Conservation (phyloP, 2,113 vertebrate genomes). For the Cochlearius cochlearius region DNA sequence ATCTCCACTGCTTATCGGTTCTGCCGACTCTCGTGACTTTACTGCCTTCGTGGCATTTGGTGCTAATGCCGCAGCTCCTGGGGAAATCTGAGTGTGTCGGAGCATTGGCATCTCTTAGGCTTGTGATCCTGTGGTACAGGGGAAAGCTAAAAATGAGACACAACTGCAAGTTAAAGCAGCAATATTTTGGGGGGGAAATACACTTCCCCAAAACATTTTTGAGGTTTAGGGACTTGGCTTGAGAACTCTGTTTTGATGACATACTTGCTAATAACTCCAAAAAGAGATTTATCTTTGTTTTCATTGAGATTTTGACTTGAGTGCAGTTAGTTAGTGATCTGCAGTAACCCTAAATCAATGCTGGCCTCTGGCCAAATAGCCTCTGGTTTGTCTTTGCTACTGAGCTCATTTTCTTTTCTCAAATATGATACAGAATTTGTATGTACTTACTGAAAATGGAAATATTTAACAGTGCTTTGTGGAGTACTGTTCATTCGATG, state of each 20-base stretch:
- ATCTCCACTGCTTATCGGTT: neutral
- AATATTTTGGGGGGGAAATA: accelerated
- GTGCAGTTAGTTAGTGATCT: neutral
- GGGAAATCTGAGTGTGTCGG: neutral
- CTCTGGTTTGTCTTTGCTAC: neutral
- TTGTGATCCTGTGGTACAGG: neutral
- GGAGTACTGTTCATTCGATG: neutral
- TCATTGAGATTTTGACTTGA: neutral
- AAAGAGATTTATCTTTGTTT: neutral
- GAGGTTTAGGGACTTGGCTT: neutral
- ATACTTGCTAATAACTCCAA: neutral
- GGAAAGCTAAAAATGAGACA: neutral
- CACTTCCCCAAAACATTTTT: neutral
- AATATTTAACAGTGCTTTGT: neutral
- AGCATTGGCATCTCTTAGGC: neutral
- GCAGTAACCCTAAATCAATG: neutral
- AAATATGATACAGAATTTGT: neutral
- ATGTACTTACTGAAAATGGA: neutral
- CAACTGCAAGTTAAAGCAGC: neutral
- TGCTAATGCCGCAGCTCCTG: neutral
- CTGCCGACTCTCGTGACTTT: neutral
- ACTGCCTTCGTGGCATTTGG: neutral
- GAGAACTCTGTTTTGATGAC: neutral
- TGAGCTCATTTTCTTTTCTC: neutral
- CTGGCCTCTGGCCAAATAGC: neutral